A percentile compares a stretch with the other conserved stretches of the same genome.
Conservation (phyloP, 2,113 vertebrate genomes). For the Ursus arctos region DNA sequence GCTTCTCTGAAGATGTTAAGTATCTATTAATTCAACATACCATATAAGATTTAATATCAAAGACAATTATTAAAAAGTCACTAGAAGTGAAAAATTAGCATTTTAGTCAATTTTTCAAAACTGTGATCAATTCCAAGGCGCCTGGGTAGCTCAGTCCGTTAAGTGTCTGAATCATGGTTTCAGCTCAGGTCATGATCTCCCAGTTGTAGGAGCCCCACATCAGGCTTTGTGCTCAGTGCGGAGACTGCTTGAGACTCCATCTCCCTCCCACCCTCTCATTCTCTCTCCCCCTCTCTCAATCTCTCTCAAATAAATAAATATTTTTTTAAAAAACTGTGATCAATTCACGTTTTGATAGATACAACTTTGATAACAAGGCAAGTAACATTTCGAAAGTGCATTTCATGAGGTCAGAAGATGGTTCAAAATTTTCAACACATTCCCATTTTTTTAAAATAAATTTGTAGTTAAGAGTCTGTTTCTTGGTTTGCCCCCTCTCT, state of each 20-base stretch:
- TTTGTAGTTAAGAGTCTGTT: background rate
- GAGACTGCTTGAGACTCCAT: background rate
- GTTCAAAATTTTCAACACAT: background rate
- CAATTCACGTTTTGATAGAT: background rate
- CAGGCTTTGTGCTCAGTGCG: background rate
- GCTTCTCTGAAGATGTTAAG: background rate
- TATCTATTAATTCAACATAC: background rate
- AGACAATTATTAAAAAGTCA: background rate
- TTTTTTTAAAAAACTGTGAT: background rate
- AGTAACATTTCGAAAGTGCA: background rate
- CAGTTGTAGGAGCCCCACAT: background rate
- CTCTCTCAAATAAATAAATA: background rate
- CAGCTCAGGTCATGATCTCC: background rate
- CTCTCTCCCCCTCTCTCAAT: background rate
- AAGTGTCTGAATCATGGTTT: background rate
- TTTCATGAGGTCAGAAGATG: background rate
- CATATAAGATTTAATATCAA: background rate
- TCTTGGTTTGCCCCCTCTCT: background rate
- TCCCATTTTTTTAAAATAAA: background rate
- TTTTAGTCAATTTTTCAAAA: slow-evolving; percentile 23
- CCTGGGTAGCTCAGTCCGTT: background rate
- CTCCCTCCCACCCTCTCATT: background rate
- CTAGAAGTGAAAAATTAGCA: background rate
- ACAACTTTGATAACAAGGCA: background rate
- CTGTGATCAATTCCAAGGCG: background rate